Conservation (phyloP, 2,888 invertebrate genomes). For the Lasioglossum malachurum region DNA sequence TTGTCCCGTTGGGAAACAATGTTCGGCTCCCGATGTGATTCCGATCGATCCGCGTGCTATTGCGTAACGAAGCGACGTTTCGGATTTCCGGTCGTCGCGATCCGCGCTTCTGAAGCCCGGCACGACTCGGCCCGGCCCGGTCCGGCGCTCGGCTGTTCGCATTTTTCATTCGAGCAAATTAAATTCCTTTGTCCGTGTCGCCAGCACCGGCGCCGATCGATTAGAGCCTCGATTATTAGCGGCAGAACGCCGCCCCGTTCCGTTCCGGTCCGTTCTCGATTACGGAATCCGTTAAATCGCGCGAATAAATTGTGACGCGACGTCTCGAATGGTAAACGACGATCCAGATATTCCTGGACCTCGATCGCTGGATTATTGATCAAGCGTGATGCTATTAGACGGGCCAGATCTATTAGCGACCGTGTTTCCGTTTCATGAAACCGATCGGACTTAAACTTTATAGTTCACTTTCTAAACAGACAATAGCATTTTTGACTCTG, state of each 20-base stretch:
- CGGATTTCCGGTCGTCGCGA: conserved; percentile 44
- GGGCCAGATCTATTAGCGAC: background rate
- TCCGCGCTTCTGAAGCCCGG: conserved; percentile 17
- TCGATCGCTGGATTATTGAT: conserved; percentile 19
- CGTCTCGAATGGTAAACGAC: conserved; percentile 25
- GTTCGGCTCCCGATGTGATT: conserved; percentile 4
- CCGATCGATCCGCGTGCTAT: conserved; percentile 39
- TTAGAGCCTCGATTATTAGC: conserved; percentile 54
- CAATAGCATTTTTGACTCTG: background rate
- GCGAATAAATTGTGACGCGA: conserved; percentile 32
- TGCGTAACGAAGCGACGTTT: conserved; percentile 56
- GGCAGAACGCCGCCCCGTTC: conserved; percentile 28
- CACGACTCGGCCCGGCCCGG: background rate
- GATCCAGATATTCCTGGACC: conserved; percentile 2
- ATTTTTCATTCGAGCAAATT: conserved; percentile 60
- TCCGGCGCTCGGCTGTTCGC: conserved; percentile 13
- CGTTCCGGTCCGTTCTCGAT: conserved; percentile 23
- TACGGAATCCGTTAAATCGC: conserved; percentile 44
- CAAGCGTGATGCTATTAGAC: background rate
- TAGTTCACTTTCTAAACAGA: background rate
- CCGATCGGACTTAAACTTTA: background rate
- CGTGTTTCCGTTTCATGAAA: background rate
- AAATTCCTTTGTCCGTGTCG: conserved; percentile 58
- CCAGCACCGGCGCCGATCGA: conserved; percentile 49
- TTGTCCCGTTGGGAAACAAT: conserved; percentile 41